Base-by-base conservation (phyloP, 2,797 vertebrate genomes). In the Mormyrus proboscirostris region DNA sequence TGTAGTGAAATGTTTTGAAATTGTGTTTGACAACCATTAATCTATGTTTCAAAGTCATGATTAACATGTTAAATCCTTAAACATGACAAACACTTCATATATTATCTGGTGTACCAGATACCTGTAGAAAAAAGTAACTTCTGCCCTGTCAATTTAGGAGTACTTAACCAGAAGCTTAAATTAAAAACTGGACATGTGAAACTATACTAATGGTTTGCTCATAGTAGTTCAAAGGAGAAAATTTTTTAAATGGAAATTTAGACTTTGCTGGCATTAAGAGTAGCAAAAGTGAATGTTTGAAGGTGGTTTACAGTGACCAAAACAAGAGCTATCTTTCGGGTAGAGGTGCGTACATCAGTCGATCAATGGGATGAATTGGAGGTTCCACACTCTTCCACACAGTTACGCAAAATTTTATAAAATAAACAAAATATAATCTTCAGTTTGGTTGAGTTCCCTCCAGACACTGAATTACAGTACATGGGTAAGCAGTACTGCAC, bases 401-500 rank as follows among this genome's bases (percentile, higher is more conserved):
- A 41, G 41, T 19, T 41, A 19, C 6, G 33, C 44, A 41, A 41
- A 82, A n/a, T 82, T 82, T 82, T n/a, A 9, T 8, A 44, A 73
- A 73, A 22, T 65, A 65, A 73, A 69, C 65, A 69, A 82, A 82
- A 82, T 79, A 79, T 79, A n/a, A n/a, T 47, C 38, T 79, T 79
- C 38, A 82, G 19, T 44, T 44, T 44, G 65, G 29, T 38, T 73
- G 76, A 82, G 76, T 82, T 82, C 38, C 38, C 73, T 79, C 33
- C 14, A 44, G 38, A 44, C 38, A 82, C 33, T 82, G 19, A 5
- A 82, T 6, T 82, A 47, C 76, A 82, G 76, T 41, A 82, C 33
- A 41, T 19, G 16, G 19, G 41, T 82, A 82, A 82, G 38, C 73
- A 41, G 41, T 82, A 82, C 76, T 82, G 33, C 41, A 47, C 38